These are phyloP conservation scores for Pachliopta kotzebuea DNA, from an alignment of 2,888 invertebrate genomes.

Conservation along the genomic window DNA sequence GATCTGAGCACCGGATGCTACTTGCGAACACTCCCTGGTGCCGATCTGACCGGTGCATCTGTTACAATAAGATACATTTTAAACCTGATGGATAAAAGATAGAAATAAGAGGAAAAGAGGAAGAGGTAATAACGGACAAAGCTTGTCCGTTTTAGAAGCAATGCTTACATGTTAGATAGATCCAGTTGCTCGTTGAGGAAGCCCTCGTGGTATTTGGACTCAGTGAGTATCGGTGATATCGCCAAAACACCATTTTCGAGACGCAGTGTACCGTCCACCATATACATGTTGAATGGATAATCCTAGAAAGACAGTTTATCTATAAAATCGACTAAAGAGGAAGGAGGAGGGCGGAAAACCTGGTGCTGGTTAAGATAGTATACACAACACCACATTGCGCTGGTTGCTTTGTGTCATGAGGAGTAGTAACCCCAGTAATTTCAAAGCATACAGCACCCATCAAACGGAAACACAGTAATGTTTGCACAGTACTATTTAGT, in stretches of 20 bases:
- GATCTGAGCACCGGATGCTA: constrained; percentile 76
- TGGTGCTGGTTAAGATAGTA: no score
- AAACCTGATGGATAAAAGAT: no score
- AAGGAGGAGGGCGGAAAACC: no score
- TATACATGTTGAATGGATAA: constrained; percentile 85
- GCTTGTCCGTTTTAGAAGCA: not conserved
- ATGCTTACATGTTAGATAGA: constrained; percentile 51
- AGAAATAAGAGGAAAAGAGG: no score
- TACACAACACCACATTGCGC: no score
- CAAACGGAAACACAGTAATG: no score
- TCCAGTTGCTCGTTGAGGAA: constrained; percentile 68
- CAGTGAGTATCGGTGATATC: constrained; percentile 80
- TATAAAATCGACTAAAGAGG: no score
- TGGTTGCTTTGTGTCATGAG: no score
- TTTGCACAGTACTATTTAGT: no score
- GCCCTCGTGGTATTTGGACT: constrained; percentile 67
- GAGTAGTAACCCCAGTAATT: no score
- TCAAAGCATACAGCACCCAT: no score
- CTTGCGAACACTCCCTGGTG: constrained; percentile 67
- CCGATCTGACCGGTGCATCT: constrained; percentile 76
- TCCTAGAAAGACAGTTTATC: constrained; percentile 63
- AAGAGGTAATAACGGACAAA: no score
- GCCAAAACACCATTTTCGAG: constrained; percentile 77
- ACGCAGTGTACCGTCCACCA: constrained; percentile 78
- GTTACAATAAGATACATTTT: constrained; percentile 10